phyloP scores from a whole-genome alignment of 2,113 vertebrate species.

The Myrmecobius fasciatus region DNA sequence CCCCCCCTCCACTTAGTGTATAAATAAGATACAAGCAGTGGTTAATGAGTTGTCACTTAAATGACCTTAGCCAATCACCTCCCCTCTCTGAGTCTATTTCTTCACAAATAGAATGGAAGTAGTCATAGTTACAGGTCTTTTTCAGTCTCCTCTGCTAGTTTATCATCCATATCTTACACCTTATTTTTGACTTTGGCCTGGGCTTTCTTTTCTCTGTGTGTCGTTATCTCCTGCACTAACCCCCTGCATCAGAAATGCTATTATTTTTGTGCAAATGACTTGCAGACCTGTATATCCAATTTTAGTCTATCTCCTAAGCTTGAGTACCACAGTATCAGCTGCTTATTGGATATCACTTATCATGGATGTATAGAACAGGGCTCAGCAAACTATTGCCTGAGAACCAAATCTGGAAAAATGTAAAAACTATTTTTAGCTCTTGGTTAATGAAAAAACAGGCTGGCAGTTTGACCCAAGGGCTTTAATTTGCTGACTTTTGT shows the following conservation, averaged over 20 bases:
- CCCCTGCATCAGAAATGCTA: neutral
- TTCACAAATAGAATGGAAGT: neutral
- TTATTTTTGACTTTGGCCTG: too few species aligned
- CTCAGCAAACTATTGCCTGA: neutral
- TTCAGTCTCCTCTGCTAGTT: neutral
- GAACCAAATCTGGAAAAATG: neutral
- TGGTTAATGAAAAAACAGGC: neutral
- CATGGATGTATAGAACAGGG: neutral
- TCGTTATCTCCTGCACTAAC: neutral
- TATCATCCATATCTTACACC: neutral
- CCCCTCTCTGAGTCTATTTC: neutral
- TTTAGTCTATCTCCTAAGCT: neutral
- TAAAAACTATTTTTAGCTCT: neutral
- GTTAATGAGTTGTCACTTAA: neutral
- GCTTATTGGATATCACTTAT: neutral
- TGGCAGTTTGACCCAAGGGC: neutral
- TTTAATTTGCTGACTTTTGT: neutral
- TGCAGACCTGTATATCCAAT: neutral
- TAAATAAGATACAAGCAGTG: neutral
- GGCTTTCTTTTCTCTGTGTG: neutral
- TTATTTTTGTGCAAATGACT: neutral
- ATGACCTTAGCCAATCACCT: neutral
- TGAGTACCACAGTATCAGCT: too few species aligned
- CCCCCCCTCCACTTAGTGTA: neutral
- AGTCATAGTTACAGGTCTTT: neutral